Conservation (phyloP, 2,797 vertebrate genomes). For the Sus cebifrons region DNA sequence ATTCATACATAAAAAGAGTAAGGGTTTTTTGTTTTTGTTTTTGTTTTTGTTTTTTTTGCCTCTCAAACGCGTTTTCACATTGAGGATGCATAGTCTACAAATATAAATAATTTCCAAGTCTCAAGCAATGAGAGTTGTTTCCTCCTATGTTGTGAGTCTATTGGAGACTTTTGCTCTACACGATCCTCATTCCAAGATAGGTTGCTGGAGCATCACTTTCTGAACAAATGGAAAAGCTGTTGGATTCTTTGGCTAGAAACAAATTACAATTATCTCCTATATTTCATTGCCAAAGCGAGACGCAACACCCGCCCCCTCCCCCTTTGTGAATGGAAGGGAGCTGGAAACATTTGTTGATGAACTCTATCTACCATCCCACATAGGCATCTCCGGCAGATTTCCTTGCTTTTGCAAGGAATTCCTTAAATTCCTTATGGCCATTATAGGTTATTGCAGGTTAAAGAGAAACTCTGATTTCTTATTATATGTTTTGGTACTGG, state of each 20-base stretch:
- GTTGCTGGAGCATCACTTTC: neutral
- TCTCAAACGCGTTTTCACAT: neutral
- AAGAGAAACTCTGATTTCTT: neutral
- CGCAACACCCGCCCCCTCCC: neutral
- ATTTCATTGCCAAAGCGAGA: constrained; percentile 39
- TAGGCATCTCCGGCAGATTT: neutral
- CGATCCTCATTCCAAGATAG: neutral
- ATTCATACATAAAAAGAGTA: neutral
- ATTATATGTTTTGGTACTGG: neutral
- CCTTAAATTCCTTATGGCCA: neutral
- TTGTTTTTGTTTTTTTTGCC: neutral
- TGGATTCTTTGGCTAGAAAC: neutral
- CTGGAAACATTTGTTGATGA: neutral
- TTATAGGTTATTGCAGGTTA: neutral
- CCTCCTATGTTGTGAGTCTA: neutral
- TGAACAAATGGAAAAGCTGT: neutral
- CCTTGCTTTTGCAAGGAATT: neutral
- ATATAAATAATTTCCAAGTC: neutral
- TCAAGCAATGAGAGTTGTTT: neutral
- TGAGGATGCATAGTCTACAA: neutral
- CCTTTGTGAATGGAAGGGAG: neutral
- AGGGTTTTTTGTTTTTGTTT: neutral
- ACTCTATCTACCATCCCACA: neutral
- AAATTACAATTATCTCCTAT: neutral
- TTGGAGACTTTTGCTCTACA: neutral